Conservation (phyloP, 1,140 invertebrate species). For the Bactericera cockerelli region DNA sequence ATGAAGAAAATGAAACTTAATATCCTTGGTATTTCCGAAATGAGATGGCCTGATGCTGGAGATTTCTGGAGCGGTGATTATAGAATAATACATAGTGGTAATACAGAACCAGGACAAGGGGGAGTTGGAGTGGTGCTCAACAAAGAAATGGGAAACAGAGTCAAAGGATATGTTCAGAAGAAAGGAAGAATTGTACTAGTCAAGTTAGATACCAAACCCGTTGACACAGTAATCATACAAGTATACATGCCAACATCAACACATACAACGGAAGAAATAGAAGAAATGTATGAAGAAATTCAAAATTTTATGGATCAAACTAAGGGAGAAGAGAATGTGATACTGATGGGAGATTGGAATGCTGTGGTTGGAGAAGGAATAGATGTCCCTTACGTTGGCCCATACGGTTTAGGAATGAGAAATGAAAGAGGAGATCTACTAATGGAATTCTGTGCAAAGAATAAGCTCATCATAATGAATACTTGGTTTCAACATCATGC, state of each 20-base stretch:
- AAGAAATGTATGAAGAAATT: constrained; percentile 4
- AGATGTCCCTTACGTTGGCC: constrained; percentile 9
- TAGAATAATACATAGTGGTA: constrained; percentile 13
- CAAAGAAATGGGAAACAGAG: not conserved
- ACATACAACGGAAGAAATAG: constrained; percentile 6
- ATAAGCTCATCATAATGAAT: constrained; percentile 23
- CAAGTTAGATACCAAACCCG: constrained; percentile 9
- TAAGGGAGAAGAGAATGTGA: constrained; percentile 14
- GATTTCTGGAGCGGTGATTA: constrained; percentile 14
- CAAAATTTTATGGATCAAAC: not conserved
- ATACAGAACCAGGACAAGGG: not conserved
- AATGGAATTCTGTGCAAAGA: constrained; percentile 25
- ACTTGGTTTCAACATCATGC: constrained; percentile 24
- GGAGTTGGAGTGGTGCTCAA: not conserved
- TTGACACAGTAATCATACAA: constrained; percentile 11
- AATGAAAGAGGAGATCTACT: constrained; percentile 25
- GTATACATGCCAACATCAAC: constrained; percentile 12
- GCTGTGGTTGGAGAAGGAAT: constrained; percentile 19
- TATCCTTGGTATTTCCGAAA: constrained; percentile 15
- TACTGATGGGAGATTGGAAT: constrained; percentile 22
- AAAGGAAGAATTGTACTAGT: not conserved
- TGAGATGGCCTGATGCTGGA: constrained; percentile 14
- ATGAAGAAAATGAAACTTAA: constrained; percentile 11
- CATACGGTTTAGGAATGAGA: constrained; percentile 21
- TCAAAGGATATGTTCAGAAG: not conserved